A percentile compares a stretch with the other conserved stretches of the same genome.
Evolutionary conservation across 2,888 invertebrate genomes (phyloP).

Genomic region (Bellardia bayeri): DNA sequence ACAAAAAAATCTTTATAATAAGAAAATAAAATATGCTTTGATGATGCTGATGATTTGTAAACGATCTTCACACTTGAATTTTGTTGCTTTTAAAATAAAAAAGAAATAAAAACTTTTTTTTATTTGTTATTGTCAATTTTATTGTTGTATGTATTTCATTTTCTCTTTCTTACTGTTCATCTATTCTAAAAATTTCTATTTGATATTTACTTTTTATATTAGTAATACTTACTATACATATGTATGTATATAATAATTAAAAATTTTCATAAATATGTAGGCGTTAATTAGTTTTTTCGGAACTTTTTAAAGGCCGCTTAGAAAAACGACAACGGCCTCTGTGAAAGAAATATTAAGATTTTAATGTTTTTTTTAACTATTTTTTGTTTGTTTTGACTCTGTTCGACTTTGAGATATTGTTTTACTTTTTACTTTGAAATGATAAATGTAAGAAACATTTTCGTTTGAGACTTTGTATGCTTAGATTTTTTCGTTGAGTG

Average conservation of each 20-base stretch:
- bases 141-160: constrained; percentile 16
- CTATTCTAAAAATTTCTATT: constrained; percentile 48
- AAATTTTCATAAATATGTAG: constrained; percentile 39
- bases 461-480: too few species aligned
- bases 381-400: too few species aligned
- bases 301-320: constrained; percentile 47
- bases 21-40: constrained; percentile 4
- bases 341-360: not conserved
- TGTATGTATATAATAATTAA: constrained; percentile 14
- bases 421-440: too few species aligned
- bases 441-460: too few species aligned
- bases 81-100: not conserved
- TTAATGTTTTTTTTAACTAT: too few species aligned
- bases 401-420: too few species aligned
- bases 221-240: not conserved
- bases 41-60: constrained; percentile 42
- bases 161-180: constrained; percentile 5
- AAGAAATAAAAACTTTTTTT: not conserved
- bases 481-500: too few species aligned
- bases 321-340: too few species aligned
- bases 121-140: constrained; percentile 27
- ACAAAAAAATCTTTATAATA: constrained; percentile 5
- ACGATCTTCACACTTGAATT: constrained; percentile 71
- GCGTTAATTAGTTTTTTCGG: constrained; percentile 73
- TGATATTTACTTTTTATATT: constrained; percentile 9